phyloP scores from a whole-genome alignment of 2,888 invertebrate genomes.

The Pharmacophagus antenor region DNA sequence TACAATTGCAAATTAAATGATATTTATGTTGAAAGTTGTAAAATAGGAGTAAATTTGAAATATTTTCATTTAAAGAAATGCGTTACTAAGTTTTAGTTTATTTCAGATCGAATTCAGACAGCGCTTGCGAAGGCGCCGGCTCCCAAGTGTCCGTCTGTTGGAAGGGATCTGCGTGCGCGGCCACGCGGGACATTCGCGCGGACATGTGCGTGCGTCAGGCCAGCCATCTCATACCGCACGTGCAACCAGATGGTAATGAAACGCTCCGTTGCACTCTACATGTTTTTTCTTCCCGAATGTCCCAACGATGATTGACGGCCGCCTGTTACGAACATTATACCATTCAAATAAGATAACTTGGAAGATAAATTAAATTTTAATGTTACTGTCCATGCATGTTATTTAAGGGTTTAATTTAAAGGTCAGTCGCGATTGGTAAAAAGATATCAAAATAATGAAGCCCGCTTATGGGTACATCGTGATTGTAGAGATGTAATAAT shows the following conservation, averaged over 20 bases:
- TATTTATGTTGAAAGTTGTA: too few relatives aligned
- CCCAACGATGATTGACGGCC: constrained; percentile 27
- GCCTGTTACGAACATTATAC: constrained; percentile 21
- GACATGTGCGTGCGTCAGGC: constrained; percentile 61
- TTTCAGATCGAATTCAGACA: constrained; percentile 50
- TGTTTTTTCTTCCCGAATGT: constrained; percentile 6
- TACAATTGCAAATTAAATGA: too few relatives aligned
- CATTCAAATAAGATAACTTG: constrained; percentile 7
- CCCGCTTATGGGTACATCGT: neutral
- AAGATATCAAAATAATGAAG: constrained; percentile 6
- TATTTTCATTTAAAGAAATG: neutral
- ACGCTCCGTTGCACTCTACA: constrained; percentile 3
- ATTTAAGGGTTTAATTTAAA: constrained; percentile 23
- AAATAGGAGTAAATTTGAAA: too few relatives aligned
- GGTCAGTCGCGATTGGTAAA: constrained; percentile 8
- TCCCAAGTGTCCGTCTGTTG: constrained; percentile 66
- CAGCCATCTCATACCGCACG: constrained; percentile 38
- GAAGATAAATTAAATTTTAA: constrained; percentile 8
- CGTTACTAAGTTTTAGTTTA: neutral
- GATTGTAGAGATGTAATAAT: neutral
- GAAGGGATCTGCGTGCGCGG: constrained; percentile 60
- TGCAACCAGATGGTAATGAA: constrained; percentile 31
- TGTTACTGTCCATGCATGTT: constrained; percentile 6
- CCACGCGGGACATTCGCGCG: constrained; percentile 55
- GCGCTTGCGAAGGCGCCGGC: constrained; percentile 64